These are phyloP conservation scores for Plemyria rubiginata DNA, from an alignment of 2,888 invertebrate species.

Conservation along the genomic window DNA sequence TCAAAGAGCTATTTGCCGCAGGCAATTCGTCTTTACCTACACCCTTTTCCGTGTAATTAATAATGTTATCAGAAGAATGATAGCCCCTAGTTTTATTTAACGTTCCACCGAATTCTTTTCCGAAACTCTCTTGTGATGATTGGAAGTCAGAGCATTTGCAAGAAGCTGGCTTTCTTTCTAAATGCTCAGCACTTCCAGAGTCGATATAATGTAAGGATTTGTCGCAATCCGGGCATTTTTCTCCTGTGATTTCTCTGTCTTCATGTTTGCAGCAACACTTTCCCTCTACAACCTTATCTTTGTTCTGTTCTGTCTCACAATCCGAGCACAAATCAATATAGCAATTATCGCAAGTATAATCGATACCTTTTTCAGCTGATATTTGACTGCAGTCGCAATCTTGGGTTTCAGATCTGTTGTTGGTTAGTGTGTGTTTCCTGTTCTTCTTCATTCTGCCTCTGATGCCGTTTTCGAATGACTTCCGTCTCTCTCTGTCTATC, in stretches of 20 bases:
- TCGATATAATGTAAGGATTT: constrained; percentile 74
- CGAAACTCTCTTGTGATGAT: constrained; percentile 78
- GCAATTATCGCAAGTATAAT: constrained; percentile 76
- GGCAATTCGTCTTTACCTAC: constrained; percentile 72
- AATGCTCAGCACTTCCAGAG: constrained; percentile 69
- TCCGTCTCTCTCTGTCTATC: constrained; percentile 88
- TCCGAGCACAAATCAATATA: constrained; percentile 77
- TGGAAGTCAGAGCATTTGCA: constrained; percentile 78
- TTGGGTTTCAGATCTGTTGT: constrained; percentile 57
- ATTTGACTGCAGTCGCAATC: constrained; percentile 74
- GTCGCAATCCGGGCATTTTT: constrained; percentile 77
- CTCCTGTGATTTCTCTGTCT: constrained; percentile 54
- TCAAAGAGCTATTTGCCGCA: constrained; percentile 65
- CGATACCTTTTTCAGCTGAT: constrained; percentile 73
- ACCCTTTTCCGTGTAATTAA: constrained; percentile 65
- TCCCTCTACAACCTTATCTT: constrained; percentile 58
- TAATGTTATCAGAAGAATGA: constrained; percentile 78
- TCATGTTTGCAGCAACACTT: constrained; percentile 66
- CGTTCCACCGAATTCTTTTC: constrained; percentile 66
- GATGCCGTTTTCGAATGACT: constrained; percentile 86
- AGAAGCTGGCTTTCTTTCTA: constrained; percentile 65
- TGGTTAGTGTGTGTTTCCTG: constrained; percentile 70
- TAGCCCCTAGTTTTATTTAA: constrained; percentile 75
- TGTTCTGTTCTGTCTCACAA: constrained; percentile 69
- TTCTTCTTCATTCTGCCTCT: constrained; percentile 86